phyloP scores from a whole-genome alignment of 2,888 invertebrate species.

The Philereme vetulata region DNA sequence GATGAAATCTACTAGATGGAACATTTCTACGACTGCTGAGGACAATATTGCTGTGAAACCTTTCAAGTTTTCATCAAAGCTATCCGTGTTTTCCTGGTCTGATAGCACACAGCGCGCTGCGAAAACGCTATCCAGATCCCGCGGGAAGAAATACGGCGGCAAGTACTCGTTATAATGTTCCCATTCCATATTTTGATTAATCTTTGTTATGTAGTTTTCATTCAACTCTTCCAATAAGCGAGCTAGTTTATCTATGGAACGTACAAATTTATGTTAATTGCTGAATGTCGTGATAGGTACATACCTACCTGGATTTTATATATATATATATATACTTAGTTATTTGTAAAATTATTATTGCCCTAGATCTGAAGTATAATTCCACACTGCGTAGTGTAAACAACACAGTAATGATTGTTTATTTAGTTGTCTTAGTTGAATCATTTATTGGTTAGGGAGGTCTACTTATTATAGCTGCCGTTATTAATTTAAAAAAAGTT shows the following conservation, averaged over 20 bases:
- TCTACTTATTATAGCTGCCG: not conserved
- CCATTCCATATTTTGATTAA: slow-evolving; percentile 39
- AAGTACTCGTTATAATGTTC: slow-evolving; percentile 43
- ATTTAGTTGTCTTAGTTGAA: slow-evolving; percentile 16
- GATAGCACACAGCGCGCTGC: slow-evolving; percentile 53
- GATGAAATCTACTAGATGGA: slow-evolving; percentile 44
- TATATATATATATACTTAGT: too few relatives aligned
- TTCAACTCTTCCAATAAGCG: slow-evolving; percentile 52
- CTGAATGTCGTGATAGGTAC: not conserved
- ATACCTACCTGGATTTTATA: too few relatives aligned
- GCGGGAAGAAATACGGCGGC: slow-evolving; percentile 60
- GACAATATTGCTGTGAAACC: slow-evolving; percentile 73
- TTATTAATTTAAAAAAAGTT: slow-evolving; percentile 19
- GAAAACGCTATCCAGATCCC: slow-evolving; percentile 55
- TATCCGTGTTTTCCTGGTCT: slow-evolving; percentile 51
- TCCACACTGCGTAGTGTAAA: slow-evolving; percentile 5
- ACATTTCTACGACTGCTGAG: slow-evolving; percentile 72
- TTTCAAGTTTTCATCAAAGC: slow-evolving; percentile 78
- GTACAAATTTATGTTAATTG: not conserved
- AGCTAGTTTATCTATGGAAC: slow-evolving; percentile 57
- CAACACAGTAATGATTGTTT: slow-evolving; percentile 5
- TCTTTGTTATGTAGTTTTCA: slow-evolving; percentile 37
- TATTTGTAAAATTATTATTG: not conserved
- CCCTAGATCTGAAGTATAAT: not conserved
- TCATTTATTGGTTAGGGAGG: slow-evolving; percentile 18